A percentile compares a stretch with the other conserved stretches of the same genome.
phyloP scores from a whole-genome alignment of 2,888 invertebrate genomes.

The Petrophora chlorosata region DNA sequence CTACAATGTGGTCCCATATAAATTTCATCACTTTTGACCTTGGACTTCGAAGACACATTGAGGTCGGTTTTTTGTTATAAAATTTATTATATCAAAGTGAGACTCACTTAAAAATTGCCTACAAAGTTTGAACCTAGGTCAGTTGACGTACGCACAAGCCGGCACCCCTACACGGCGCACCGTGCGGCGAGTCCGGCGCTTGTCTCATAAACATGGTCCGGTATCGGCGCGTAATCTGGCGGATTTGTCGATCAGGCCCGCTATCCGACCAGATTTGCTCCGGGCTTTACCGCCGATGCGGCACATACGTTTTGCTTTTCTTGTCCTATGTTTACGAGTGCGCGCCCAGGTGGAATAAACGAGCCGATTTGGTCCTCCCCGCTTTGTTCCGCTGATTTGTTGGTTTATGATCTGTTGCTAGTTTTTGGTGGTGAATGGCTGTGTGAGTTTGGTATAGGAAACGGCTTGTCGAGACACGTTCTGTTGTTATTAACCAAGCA shows the following conservation, averaged over 20 bases:
- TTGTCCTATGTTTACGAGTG: slow-evolving; percentile 73
- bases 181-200: slow-evolving; percentile 62
- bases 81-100: no score
- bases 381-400: slow-evolving; percentile 50
- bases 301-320: slow-evolving; percentile 80
- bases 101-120: no score
- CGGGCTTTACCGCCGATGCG: slow-evolving; percentile 75
- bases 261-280: slow-evolving; percentile 82
- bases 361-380: slow-evolving; percentile 33
- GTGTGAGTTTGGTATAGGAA: background rate
- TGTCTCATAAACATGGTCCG: slow-evolving; percentile 80
- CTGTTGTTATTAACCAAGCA: no score
- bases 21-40: no score
- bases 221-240: slow-evolving; percentile 83
- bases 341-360: slow-evolving; percentile 64
- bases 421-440: slow-evolving; percentile 9
- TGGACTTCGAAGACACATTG: no score
- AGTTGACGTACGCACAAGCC: background rate
- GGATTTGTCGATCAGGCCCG: slow-evolving; percentile 84
- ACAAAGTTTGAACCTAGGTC: background rate
- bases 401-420: slow-evolving; percentile 36
- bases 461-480: background rate
- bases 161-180: slow-evolving; percentile 57
- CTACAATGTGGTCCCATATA: no score
- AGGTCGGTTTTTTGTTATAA: no score